phyloP scores from a whole-genome alignment of 2,797 vertebrate species.

The Steatocranus sp. region DNA sequence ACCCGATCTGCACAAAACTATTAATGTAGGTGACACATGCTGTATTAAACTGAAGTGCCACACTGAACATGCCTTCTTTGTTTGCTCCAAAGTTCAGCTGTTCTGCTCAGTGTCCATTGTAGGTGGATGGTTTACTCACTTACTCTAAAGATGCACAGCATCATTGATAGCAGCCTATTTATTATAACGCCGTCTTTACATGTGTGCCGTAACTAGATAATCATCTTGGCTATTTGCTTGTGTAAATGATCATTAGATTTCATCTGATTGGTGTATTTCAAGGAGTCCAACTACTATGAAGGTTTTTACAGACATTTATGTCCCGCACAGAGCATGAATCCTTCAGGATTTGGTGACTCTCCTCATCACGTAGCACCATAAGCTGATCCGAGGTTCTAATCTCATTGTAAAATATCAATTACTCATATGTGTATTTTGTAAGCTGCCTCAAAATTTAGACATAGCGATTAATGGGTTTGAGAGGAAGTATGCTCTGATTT shows the following conservation, averaged over 20 bases:
- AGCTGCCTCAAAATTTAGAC: background rate
- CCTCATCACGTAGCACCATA: background rate
- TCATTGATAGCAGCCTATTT: background rate
- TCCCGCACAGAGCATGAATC: background rate
- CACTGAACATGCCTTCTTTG: background rate
- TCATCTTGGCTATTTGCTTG: background rate
- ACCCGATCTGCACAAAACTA: background rate
- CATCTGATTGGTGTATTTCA: background rate
- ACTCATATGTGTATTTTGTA: background rate
- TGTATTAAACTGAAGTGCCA: background rate
- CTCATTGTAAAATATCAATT: background rate
- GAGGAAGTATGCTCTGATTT: background rate
- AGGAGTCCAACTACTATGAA: background rate
- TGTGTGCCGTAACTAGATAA: background rate
- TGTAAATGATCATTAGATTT: background rate
- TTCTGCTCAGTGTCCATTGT: background rate
- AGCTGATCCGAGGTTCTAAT: background rate
- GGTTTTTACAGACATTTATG: background rate
- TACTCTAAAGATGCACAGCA: background rate
- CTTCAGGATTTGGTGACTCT: background rate
- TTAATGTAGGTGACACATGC: background rate
- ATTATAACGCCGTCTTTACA: background rate
- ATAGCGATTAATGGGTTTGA: background rate
- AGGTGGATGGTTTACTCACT: background rate
- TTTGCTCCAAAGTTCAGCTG: background rate